Percentiles rank a stretch among this genome's conserved stretches.
Conservation (phyloP, 2,797 vertebrate species). For the Danio albolineatus region DNA sequence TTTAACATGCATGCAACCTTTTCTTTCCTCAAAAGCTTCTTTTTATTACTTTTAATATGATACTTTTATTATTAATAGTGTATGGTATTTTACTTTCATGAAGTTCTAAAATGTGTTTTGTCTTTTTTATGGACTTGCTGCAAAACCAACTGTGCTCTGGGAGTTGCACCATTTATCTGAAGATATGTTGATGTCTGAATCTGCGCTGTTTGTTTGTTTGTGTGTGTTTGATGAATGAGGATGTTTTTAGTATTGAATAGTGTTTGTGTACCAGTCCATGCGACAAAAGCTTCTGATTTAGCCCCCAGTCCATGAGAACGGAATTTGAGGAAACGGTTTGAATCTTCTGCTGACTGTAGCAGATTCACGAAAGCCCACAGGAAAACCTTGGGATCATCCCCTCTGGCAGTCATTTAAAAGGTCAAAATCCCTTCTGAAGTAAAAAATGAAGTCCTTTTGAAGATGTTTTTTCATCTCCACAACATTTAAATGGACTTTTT, state of each 20-base stretch:
- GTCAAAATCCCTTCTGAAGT: slow-evolving; percentile 25
- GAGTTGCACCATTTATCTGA: too few species aligned
- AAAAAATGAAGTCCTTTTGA: neutral
- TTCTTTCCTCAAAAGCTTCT: too few species aligned
- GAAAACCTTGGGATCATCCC: slow-evolving; percentile 1
- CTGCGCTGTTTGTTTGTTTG: neutral
- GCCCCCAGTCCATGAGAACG: slow-evolving; percentile 12
- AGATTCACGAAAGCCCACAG: slow-evolving; percentile 25
- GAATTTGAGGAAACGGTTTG: slow-evolving; percentile 23
- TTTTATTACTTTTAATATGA: too few species aligned
- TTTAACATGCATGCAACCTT: too few species aligned
- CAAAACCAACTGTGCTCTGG: too few species aligned
- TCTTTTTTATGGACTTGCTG: too few species aligned
- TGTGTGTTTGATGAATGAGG: neutral
- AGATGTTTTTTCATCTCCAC: neutral
- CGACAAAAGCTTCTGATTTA: neutral
- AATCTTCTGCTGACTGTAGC: neutral
- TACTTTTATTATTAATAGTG: too few species aligned
- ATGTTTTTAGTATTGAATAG: neutral
- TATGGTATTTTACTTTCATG: too few species aligned
- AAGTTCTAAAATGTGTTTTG: too few species aligned
- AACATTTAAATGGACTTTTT: slow-evolving; percentile 24
- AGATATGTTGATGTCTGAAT: neutral
- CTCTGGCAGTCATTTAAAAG: slow-evolving; percentile 13
- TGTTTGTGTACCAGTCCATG: slow-evolving; percentile 2